Conservation (phyloP, 2,797 vertebrate species). For the Lophotriccus pileatus region DNA sequence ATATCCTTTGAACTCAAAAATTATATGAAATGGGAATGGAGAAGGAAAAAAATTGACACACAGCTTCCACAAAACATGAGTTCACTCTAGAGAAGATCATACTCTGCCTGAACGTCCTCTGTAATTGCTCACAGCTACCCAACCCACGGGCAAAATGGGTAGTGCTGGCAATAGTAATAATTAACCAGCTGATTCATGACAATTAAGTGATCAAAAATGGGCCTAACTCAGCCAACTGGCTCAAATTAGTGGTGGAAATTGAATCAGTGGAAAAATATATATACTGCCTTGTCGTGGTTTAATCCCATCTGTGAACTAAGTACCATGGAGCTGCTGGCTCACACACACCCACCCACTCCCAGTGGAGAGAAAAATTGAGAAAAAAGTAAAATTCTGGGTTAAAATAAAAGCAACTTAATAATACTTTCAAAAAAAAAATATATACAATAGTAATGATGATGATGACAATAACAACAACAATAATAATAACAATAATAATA, state of each 20-base stretch:
- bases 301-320: background rate
- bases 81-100: background rate
- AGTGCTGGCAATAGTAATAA: background rate
- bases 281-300: background rate
- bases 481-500: too few species aligned
- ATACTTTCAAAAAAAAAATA: background rate
- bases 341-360: background rate
- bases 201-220: background rate
- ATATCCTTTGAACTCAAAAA: background rate
- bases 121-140: background rate
- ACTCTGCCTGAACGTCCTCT: background rate
- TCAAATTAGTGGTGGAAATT: background rate
- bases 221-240: background rate
- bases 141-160: background rate
- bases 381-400: background rate
- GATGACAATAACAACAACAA: background rate
- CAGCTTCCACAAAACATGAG: background rate
- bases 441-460: background rate
- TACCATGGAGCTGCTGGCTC: background rate
- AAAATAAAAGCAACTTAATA: background rate
- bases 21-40: background rate
- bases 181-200: background rate
- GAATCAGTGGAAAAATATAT: background rate
- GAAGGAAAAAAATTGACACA: background rate
- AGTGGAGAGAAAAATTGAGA: accelerated